These are phyloP conservation scores for Drosophila pallidifrons DNA, from an alignment of 1,140 invertebrate genomes.

Conservation along the genomic window DNA sequence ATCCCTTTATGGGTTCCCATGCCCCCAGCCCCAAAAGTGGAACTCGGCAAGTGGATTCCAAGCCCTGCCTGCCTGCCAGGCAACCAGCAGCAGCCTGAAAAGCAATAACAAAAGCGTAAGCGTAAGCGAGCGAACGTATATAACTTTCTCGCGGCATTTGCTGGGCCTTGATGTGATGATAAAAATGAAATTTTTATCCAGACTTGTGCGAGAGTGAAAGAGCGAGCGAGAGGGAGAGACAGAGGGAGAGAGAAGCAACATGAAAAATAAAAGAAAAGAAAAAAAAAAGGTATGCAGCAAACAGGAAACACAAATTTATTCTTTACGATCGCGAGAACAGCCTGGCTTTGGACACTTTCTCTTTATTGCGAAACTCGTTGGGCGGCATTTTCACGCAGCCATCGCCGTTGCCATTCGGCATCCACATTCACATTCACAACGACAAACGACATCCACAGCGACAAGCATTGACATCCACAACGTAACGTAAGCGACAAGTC, in stretches of 20 bases:
- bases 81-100: background rate
- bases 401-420: conserved; percentile 45
- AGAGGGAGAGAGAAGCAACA: background rate
- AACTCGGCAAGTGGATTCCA: conserved; percentile 2
- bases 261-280: background rate
- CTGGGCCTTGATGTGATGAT: conserved; percentile 19
- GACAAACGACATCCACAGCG: background rate
- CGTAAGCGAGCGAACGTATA: conserved; percentile 3
- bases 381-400: conserved; percentile 76
- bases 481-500: conserved; percentile 4
- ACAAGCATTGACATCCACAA: conserved; percentile 46
- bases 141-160: conserved; percentile 47
- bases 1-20: conserved; percentile 31
- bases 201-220: background rate
- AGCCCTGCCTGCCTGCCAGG: background rate
- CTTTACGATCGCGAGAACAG: conserved; percentile 81
- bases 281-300: conserved; percentile 56
- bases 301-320: conserved; percentile 84
- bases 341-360: conserved; percentile 74
- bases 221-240: background rate
- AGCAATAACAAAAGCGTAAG: background rate
- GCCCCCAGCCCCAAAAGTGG: background rate
- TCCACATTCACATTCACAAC: conserved; percentile 57
- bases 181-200: conserved; percentile 44
- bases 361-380: conserved; percentile 83